These are phyloP conservation scores for Dinomys branickii DNA, from an alignment of 2,113 vertebrate genomes.

Conservation along the genomic window DNA sequence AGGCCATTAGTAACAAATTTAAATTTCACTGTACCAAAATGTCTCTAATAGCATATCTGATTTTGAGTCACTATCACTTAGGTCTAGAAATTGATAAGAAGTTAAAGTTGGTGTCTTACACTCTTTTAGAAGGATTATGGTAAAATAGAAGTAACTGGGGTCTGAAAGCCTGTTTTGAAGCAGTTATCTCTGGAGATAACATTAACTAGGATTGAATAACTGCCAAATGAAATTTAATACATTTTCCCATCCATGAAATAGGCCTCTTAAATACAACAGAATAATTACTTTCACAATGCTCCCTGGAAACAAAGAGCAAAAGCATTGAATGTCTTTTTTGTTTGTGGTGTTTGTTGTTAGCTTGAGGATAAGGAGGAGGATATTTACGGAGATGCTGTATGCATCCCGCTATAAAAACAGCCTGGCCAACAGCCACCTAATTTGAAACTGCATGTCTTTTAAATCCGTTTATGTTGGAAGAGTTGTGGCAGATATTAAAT, in stretches of 20 bases:
- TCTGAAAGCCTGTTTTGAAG: constrained; percentile 70
- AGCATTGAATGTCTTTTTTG: constrained; percentile 69
- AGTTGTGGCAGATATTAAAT: constrained; percentile 64
- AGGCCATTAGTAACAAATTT: not conserved
- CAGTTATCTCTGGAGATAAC: constrained; percentile 71
- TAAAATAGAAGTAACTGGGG: constrained; percentile 24
- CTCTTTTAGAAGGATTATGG: constrained; percentile 65
- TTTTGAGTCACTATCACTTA: not conserved
- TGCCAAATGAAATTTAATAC: constrained; percentile 75
- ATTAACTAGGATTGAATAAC: constrained; percentile 72
- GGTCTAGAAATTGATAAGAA: constrained; percentile 14
- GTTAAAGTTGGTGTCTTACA: not conserved
- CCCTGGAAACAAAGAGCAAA: constrained; percentile 73
- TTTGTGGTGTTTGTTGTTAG: constrained; percentile 71
- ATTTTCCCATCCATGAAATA: constrained; percentile 70
- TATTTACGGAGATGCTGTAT: constrained; percentile 43
- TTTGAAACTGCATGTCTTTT: constrained; percentile 66
- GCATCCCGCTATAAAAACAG: not conserved
- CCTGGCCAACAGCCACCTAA: constrained; percentile 66
- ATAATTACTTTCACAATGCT: constrained; percentile 76
- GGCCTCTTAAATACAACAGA: constrained; percentile 73
- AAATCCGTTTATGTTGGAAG: constrained; percentile 71
- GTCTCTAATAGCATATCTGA: not conserved
- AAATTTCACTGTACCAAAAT: constrained; percentile 4
- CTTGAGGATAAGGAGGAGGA: constrained; percentile 55